Evolutionary conservation across 2,888 invertebrate genomes (phyloP), one percentile per base, ranked within the genome.

Genomic region (Apamea crenata): DNA sequence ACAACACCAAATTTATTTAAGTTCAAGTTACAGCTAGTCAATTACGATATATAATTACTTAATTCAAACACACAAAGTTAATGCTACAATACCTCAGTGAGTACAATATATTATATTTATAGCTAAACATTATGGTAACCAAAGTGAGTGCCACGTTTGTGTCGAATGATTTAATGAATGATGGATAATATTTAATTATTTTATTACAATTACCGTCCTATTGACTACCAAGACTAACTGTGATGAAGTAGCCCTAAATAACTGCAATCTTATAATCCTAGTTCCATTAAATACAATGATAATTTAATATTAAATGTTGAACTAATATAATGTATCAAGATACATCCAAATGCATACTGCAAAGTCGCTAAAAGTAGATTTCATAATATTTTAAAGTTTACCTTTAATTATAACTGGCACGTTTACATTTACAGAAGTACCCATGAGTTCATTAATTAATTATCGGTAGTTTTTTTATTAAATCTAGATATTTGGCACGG

Each of bases 1-100:
- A 44, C 14, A n/a, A 67, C 40, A 74, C 56, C 1, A 59, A 53
- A 12, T 74, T 53, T 61, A 75, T 75, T 82, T 12, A 8, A 53
- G 16, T 74, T 61, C 10, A 3, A 61, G 25, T 61, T 44, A 81
- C 29, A 50, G 36, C 25, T 25, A 72, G 6, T n/a, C 18, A 36
- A 18, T 53, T 59, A 66, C 25, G 1, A 16, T 72, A 25, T 3
- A 16, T 59, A 29, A 21, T 40, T 32, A 32, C 32, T 56, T 59
- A 18, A 18, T 76, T 36, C 10, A 63, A 29, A 32, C 10, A 47
- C 61, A 65, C 25, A 50, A 12, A 40, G 32, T 53, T 50, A 14
- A 29, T 29, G 10, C 59, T 74, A 47, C 1, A 47, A 18, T 47
- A 44, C 10, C 14, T 47, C 16, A 61, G 32, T 59, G 8, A n/a